phyloP scores from a whole-genome alignment of 2,888 invertebrate species.

The Spisula solida region DNA sequence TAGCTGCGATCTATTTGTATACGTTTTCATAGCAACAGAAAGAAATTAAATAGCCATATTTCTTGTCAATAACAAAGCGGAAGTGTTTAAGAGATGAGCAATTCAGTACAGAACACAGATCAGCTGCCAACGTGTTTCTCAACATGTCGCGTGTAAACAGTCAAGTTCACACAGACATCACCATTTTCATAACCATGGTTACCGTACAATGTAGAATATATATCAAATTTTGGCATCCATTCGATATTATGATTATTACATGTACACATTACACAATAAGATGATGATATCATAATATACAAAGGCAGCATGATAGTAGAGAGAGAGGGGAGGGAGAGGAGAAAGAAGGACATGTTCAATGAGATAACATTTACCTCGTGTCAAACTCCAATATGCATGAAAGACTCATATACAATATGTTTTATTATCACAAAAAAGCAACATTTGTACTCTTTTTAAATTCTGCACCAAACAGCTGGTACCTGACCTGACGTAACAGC shows the following conservation, averaged over 20 bases:
- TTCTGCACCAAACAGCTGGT: not conserved
- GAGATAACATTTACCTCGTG: no score
- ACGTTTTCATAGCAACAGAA: not conserved
- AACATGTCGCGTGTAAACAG: not conserved
- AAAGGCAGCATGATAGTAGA: not conserved
- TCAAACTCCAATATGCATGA: not conserved
- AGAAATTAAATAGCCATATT: not conserved
- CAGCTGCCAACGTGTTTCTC: not conserved
- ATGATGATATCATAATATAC: not conserved
- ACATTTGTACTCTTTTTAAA: not conserved
- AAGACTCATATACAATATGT: not conserved
- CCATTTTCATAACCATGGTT: not conserved
- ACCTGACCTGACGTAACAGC: not conserved
- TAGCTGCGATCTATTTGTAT: not conserved
- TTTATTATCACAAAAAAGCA: conserved; percentile 7
- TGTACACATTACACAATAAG: not conserved
- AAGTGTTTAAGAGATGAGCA: not conserved
- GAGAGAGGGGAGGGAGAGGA: no score
- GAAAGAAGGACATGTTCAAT: no score
- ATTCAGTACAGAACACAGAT: not conserved
- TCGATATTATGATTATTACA: not conserved
- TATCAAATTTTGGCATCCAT: conserved; percentile 1
- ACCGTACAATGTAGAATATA: not conserved
- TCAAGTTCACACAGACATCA: not conserved
- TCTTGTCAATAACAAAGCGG: not conserved